Percentiles rank a stretch among this genome's conserved stretches.
These are phyloP conservation scores for Catalaphyllia jardinei DNA, from an alignment of 64 coral and sea anemone species.

Conservation along the genomic window DNA sequence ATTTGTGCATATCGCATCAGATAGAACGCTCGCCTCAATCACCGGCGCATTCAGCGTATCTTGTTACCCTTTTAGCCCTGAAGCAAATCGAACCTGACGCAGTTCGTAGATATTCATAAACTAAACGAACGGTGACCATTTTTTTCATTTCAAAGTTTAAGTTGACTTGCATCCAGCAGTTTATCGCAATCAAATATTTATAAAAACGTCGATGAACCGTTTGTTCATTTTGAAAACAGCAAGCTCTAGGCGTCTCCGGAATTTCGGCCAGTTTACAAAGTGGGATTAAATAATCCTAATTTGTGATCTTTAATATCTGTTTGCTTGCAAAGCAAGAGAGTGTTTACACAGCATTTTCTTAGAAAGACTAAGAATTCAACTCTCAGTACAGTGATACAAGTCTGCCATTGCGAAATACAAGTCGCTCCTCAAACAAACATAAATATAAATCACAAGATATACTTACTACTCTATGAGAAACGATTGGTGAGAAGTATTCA, in stretches of 20 bases:
- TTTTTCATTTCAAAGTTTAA: background rate
- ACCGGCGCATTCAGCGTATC: background rate
- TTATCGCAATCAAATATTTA: background rate
- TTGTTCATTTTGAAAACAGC: background rate
- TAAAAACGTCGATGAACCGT: background rate
- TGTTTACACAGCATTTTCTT: slow-evolving; percentile 21
- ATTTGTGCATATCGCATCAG: background rate
- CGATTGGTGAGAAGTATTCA: slow-evolving; percentile 22
- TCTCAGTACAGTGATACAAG: background rate
- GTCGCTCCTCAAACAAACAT: slow-evolving; percentile 11
- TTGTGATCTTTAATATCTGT: slow-evolving; percentile 43
- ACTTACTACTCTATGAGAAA: background rate
- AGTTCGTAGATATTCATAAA: background rate
- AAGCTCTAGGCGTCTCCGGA: background rate
- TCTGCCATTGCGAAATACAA: background rate
- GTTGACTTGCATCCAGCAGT: background rate
- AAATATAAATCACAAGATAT: background rate
- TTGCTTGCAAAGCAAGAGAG: slow-evolving; percentile 27
- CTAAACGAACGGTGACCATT: background rate
- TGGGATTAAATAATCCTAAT: slow-evolving; percentile 17
- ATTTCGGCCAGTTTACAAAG: slow-evolving; percentile 34
- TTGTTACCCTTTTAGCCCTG: too few relatives aligned
- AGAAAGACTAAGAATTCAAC: background rate
- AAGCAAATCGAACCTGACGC: too few relatives aligned
- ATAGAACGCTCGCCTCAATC: background rate